Conservation (phyloP, 2,113 vertebrate genomes). For the Zingel zingel region DNA sequence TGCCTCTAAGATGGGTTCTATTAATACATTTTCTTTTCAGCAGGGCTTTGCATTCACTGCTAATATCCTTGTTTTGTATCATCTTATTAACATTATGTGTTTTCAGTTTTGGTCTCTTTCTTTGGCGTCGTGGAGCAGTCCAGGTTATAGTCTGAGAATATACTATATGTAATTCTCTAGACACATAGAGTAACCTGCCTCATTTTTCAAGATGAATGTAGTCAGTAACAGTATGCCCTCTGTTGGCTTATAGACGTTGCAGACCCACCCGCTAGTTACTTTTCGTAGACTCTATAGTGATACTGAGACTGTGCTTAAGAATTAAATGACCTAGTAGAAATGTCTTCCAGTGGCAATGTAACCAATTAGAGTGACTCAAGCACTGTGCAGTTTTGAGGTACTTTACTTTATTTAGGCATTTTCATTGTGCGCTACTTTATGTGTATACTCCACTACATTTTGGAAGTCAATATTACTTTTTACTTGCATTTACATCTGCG, state of each 20-base stretch:
- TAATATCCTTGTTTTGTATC: conserved; percentile 50
- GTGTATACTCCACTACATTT: not conserved
- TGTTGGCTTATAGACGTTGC: not conserved
- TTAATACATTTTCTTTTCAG: conserved; percentile 54
- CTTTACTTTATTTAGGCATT: not conserved
- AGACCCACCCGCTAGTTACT: not conserved
- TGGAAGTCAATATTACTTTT: no score
- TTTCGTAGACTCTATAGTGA: not conserved
- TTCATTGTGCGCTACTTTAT: not conserved
- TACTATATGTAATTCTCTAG: not conserved
- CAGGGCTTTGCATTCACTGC: conserved; percentile 21
- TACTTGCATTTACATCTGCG: not conserved
- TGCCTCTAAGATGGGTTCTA: conserved; percentile 37
- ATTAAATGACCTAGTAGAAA: no score
- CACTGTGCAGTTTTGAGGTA: not conserved
- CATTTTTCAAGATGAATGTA: not conserved
- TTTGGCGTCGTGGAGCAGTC: not conserved
- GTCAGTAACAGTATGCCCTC: not conserved
- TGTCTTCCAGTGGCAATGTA: not conserved
- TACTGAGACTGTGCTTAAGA: not conserved
- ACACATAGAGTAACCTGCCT: not conserved
- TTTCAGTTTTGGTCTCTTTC: conserved; percentile 26
- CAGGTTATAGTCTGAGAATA: not conserved
- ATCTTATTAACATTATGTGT: conserved; percentile 42
- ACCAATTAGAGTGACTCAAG: not conserved